Percentiles rank a stretch among this genome's conserved stretches.
Evolutionary conservation across 1,140 invertebrate species (phyloP).

Genomic region (Monochamus saltuarius): DNA sequence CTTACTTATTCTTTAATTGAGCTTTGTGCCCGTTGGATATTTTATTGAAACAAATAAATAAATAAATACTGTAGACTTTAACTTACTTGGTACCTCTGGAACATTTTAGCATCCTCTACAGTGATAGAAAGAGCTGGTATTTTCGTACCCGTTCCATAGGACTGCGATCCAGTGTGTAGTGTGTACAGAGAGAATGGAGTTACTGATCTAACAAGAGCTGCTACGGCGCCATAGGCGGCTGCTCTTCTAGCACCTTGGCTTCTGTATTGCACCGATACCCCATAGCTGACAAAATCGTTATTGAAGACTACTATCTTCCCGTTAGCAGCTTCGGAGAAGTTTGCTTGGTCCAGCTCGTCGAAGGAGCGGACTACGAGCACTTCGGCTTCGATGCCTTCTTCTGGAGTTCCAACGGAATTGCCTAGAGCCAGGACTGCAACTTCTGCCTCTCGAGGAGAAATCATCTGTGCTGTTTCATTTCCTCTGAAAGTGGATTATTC

Average conservation of each 20-base stretch:
- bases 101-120: conserved; percentile 75
- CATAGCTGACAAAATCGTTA: conserved; percentile 64
- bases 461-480: conserved; percentile 61
- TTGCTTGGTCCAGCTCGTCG: conserved; percentile 57
- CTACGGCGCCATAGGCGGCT: conserved; percentile 72
- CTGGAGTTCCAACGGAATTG: conserved; percentile 63
- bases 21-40: too few species aligned
- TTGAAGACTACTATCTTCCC: conserved; percentile 75
- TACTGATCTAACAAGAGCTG: conserved; percentile 70
- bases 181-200: conserved; percentile 72
- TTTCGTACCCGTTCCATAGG: conserved; percentile 64
- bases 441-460: conserved; percentile 60
- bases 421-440: conserved; percentile 67
- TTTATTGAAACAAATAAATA: too few species aligned
- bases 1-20: too few species aligned
- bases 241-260: conserved; percentile 61
- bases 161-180: conserved; percentile 69
- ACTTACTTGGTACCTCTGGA: conserved; percentile 57
- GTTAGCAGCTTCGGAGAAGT: conserved; percentile 11
- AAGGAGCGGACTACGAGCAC: conserved; percentile 71
- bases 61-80: neutral
- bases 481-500: conserved; percentile 55
- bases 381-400: conserved; percentile 66
- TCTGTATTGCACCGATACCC: conserved; percentile 60
- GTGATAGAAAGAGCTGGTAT: conserved; percentile 80